phyloP scores from a whole-genome alignment of 2,888 invertebrate species.

The Euspilapteryx auroguttella region DNA sequence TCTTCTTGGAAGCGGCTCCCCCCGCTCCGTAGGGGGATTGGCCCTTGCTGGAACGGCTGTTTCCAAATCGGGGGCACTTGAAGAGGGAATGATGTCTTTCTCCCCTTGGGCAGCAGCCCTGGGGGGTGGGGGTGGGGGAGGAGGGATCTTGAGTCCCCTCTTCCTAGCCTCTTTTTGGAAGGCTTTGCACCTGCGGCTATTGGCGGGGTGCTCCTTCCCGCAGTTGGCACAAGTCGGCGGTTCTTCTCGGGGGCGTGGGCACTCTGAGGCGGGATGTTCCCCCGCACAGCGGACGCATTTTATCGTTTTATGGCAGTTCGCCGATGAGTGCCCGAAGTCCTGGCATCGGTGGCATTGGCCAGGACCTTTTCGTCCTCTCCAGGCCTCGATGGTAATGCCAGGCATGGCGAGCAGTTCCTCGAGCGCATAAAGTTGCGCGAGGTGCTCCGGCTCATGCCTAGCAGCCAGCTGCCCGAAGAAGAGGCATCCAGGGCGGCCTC shows the following conservation, averaged over 20 bases:
- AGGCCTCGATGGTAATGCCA: not conserved
- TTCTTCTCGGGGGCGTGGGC: slow-evolving; percentile 1
- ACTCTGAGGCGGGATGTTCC: not conserved
- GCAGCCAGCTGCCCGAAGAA: not conserved
- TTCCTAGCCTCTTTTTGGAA: not conserved
- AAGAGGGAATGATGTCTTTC: too few relatives aligned
- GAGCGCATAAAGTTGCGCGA: not conserved
- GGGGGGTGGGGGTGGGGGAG: not conserved
- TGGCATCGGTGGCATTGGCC: slow-evolving; percentile 1
- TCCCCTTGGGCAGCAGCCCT: not conserved
- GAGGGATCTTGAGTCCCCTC: not conserved
- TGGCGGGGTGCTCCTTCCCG: not conserved
- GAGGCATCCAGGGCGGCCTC: not conserved
- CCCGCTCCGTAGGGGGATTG: slow-evolving; percentile 1
- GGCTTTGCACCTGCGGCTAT: not conserved
- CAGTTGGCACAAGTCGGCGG: slow-evolving; percentile 1
- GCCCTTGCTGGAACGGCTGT: not conserved
- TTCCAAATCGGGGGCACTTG: not conserved
- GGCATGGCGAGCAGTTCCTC: not conserved
- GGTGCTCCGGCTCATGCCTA: too few relatives aligned
- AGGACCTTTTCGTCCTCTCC: slow-evolving; percentile 1
- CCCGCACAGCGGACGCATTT: slow-evolving; percentile 1
- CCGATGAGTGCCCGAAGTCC: not conserved
- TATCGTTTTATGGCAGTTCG: not conserved
- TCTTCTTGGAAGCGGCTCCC: not conserved